A percentile compares a stretch with the other conserved stretches of the same genome.
phyloP scores from a whole-genome alignment of 2,113 vertebrate species.

The Electrona antarctica region DNA sequence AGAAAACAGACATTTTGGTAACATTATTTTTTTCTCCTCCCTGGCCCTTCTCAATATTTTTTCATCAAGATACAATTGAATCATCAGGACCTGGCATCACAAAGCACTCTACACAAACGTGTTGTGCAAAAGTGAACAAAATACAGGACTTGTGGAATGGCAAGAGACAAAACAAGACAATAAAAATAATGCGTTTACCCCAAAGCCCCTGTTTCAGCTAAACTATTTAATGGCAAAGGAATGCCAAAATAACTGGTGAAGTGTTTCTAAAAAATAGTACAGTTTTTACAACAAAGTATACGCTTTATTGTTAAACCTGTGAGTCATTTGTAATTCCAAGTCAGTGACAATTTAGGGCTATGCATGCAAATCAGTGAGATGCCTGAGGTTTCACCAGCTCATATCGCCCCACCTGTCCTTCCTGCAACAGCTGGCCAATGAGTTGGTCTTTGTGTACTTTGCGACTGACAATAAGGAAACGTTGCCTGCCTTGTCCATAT shows the following conservation, averaged over 20 bases:
- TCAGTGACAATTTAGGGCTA: slow-evolving; percentile 12
- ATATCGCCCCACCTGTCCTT: slow-evolving; percentile 95
- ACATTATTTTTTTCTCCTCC: slow-evolving; percentile 11
- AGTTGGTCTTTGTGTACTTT: slow-evolving; percentile 93
- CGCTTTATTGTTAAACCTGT: slow-evolving; percentile 31
- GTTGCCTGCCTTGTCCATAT: slow-evolving; percentile 87
- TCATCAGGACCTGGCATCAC: slow-evolving; percentile 26
- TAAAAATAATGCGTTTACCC: slow-evolving; percentile 24
- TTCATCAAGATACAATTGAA: slow-evolving; percentile 15
- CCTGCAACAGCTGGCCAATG: slow-evolving; percentile 91
- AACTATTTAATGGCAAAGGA: slow-evolving; percentile 54
- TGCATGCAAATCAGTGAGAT: slow-evolving; percentile 68
- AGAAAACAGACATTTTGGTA: slow-evolving; percentile 4
- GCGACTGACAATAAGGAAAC: slow-evolving; percentile 92
- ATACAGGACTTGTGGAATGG: slow-evolving; percentile 52
- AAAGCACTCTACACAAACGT: slow-evolving; percentile 40
- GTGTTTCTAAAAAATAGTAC: slow-evolving; percentile 48
- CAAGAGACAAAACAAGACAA: slow-evolving; percentile 39
- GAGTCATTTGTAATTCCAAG: slow-evolving; percentile 48
- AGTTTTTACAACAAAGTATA: slow-evolving; percentile 40
- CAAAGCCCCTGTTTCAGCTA: slow-evolving; percentile 41
- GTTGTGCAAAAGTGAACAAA: slow-evolving; percentile 45
- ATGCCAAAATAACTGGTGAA: slow-evolving; percentile 60
- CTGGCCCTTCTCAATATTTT: not conserved
- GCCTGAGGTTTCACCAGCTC: slow-evolving; percentile 93